These are phyloP conservation scores for Rhinella marina DNA, from an alignment of 2,797 vertebrate species.

Conservation along the genomic window DNA sequence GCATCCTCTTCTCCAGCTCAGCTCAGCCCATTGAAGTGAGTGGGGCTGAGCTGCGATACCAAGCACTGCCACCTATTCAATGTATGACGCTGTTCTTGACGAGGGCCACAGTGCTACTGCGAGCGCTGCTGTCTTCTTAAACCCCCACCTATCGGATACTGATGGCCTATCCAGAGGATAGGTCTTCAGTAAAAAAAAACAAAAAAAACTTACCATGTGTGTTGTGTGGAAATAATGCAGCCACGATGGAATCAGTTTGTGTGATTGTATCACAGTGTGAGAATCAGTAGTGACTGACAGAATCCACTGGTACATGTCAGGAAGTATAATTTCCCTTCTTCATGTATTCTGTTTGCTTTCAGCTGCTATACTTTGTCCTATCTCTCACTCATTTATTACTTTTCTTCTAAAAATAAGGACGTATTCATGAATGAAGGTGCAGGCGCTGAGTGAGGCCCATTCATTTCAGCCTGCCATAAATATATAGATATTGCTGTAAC, in stretches of 20 bases:
- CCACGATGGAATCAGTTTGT: neutral
- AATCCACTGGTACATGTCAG: conserved; percentile 4
- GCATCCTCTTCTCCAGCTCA: too few species aligned
- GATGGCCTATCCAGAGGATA: too few species aligned
- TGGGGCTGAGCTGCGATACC: too few species aligned
- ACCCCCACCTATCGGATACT: too few species aligned
- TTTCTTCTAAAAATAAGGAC: neutral
- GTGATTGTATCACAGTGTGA: neutral
- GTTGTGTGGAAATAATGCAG: conserved; percentile 7
- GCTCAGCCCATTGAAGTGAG: too few species aligned
- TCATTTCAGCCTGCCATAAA: neutral
- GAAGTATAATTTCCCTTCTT: conserved; percentile 9
- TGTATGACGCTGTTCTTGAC: too few species aligned
- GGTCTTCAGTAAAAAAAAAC: too few species aligned
- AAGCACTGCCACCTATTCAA: too few species aligned
- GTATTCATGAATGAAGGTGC: neutral
- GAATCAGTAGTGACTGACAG: conserved; percentile 21
- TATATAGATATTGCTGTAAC: neutral
- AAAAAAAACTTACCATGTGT: neutral
- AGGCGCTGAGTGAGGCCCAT: neutral
- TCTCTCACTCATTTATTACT: neutral
- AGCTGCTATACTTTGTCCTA: conserved; percentile 1
- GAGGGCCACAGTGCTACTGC: too few species aligned
- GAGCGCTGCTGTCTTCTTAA: too few species aligned
- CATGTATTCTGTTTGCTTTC: neutral